Base-by-base conservation (phyloP, 2,888 invertebrate species). In the Hydropsyche betteni region DNA sequence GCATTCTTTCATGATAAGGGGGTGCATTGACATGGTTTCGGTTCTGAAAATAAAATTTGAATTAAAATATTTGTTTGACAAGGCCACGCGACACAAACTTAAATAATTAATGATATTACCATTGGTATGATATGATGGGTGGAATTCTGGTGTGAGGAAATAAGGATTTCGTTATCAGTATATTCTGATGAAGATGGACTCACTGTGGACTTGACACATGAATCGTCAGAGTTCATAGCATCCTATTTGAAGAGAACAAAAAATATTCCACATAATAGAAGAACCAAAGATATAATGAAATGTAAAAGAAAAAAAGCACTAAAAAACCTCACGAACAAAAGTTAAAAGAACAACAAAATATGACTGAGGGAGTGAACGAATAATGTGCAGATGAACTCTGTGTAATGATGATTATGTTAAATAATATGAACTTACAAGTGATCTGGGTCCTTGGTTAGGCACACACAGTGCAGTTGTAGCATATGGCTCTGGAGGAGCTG, bases 401-500 rank as follows among this genome's bases (percentile, higher is more conserved):
- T 64, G 36, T 64, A 10, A 64, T 34, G 7, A 36, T 36, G 24
- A 68, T 44, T 53, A 55, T 34, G 53, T 34, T 14, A 61, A 33
- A 52, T 8, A 51, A 55, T 14, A 44, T 44, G 44, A 8, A 0
- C 83, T 84, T 73, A 85, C 85, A 80, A 84, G 82, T 8, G 85
- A 85, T 71, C 85, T 84, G 10, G 84, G 84, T 76, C 84, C 84
- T 12, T 84, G 83, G 73, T 82, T 83, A 0, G 84, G 83, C 52
- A 86, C 84, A 78, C 90, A 89, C 0, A 91, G 83, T 0, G 93
- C 93, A 75, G 93, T 93, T 0, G 93, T 93, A 4, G 94, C 93
- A 80, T 93, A 94, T 1, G 93, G 92, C 77, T 92, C 92, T 0
- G 91, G 90, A 2, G 91, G 88, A 10, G 87, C 86, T 78, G 86